Percentiles rank a stretch among this genome's conserved stretches.
These are phyloP conservation scores for Hemibagrus guttatus DNA, from an alignment of 2,797 vertebrate species.

Conservation along the genomic window DNA sequence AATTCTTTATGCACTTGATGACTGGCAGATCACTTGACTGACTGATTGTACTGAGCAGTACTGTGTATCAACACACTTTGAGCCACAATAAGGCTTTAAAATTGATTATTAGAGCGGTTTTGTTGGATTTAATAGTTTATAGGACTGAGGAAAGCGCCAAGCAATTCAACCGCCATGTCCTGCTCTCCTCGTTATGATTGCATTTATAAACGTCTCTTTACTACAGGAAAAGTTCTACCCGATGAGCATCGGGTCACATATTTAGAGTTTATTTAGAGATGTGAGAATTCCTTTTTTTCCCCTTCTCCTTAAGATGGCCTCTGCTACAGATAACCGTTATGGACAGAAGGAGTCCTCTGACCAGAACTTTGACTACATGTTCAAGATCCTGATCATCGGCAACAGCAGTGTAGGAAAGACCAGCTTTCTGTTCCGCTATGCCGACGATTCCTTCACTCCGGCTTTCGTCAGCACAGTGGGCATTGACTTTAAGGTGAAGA, in stretches of 20 bases:
- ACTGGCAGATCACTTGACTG: not conserved
- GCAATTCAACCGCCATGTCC: not conserved
- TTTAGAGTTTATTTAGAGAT: not conserved
- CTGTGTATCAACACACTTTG: not conserved
- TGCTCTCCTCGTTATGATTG: not conserved
- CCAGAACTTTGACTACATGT: constrained; percentile 99
- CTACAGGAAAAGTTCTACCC: not conserved
- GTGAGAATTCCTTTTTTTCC: not conserved
- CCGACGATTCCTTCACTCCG: constrained; percentile 94
- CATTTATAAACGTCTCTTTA: not conserved
- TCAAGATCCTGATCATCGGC: constrained; percentile 97
- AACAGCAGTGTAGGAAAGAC: constrained; percentile 98
- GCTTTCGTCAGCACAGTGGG: constrained; percentile 97
- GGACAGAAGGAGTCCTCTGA: constrained; percentile 96
- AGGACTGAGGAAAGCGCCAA: not conserved
- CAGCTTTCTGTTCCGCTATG: constrained; percentile 95
- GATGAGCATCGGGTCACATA: not conserved
- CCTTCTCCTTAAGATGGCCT: constrained; percentile 85
- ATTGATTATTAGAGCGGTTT: not conserved
- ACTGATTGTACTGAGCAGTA: not conserved
- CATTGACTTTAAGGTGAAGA: constrained; percentile 99
- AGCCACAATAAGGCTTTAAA: not conserved
- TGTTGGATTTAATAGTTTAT: constrained; percentile 1
- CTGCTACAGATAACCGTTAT: constrained; percentile 90
- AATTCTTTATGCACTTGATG: not conserved